phyloP scores from a whole-genome alignment of 1,140 invertebrate genomes.

The Xylocopa sonorina region DNA sequence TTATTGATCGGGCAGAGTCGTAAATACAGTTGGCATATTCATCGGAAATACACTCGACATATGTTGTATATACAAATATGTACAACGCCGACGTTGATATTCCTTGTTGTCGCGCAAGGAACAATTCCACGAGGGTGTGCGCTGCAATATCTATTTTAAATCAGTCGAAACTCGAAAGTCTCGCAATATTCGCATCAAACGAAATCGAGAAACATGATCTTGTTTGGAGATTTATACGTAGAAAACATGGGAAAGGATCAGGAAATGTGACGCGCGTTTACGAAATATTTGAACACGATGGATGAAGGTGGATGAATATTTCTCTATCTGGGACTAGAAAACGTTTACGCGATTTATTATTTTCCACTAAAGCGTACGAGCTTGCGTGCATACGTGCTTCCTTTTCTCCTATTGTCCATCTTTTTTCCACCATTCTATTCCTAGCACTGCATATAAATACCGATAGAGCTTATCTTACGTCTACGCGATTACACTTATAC shows the following conservation, averaged over 20 bases:
- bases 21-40: constrained; percentile 78
- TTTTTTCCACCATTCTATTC: not conserved
- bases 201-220: not conserved
- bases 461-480: constrained; percentile 53
- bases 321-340: constrained; percentile 75
- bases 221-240: too few relatives aligned
- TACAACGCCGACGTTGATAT: constrained; percentile 65
- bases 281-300: not conserved
- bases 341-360: constrained; percentile 61
- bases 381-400: constrained; percentile 20
- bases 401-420: not conserved
- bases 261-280: not conserved
- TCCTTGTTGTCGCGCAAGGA: constrained; percentile 27
- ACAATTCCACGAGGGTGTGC: constrained; percentile 33
- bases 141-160: constrained; percentile 45
- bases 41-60: constrained; percentile 73
- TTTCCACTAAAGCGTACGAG: constrained; percentile 60
- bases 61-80: constrained; percentile 79
- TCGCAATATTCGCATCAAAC: not conserved
- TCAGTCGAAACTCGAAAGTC: constrained; percentile 27
- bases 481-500: constrained; percentile 64
- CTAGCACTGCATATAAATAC: constrained; percentile 49
- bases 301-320: constrained; percentile 47
- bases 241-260: not conserved
- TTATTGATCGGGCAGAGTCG: constrained; percentile 79